Conservation (phyloP, 2,797 vertebrate species). For the Tarsius wallacei region DNA sequence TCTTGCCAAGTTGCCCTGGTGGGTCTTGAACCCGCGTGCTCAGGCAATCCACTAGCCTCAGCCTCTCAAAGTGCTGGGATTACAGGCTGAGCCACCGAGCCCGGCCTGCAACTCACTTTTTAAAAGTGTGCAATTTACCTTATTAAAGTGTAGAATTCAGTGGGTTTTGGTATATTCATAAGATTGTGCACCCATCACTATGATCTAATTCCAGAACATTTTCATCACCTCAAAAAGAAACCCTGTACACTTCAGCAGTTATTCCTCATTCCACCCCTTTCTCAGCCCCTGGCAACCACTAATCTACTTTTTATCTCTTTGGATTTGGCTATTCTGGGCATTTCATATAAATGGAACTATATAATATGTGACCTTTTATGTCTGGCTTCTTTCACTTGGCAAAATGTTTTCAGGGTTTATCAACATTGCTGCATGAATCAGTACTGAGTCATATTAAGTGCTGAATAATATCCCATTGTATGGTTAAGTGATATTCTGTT, state of each 20-base stretch:
- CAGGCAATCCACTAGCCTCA: no score
- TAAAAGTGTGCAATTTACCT: not conserved
- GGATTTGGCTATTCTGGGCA: not conserved
- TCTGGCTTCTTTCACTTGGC: not conserved
- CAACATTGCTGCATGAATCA: not conserved
- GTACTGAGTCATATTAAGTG: not conserved
- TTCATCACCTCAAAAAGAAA: not conserved
- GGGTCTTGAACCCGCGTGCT: no score
- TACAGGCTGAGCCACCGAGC: no score
- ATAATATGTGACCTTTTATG: not conserved
- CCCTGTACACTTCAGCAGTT: no score
- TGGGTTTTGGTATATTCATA: not conserved
- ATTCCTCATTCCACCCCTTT: not conserved
- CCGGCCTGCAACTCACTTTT: not conserved
- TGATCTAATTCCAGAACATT: slow-evolving; percentile 5
- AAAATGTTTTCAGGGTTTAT: not conserved
- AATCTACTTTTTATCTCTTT: not conserved
- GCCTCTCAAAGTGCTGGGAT: no score
- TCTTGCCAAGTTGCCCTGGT: no score
- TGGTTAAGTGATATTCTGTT: not conserved
- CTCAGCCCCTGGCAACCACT: not conserved
- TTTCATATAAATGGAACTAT: not conserved
- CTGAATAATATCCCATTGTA: not conserved
- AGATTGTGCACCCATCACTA: not conserved
- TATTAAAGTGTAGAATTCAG: not conserved